These are phyloP conservation scores for Hippocampus mohnikei DNA, from an alignment of 2,113 vertebrate genomes.

Conservation along the genomic window DNA sequence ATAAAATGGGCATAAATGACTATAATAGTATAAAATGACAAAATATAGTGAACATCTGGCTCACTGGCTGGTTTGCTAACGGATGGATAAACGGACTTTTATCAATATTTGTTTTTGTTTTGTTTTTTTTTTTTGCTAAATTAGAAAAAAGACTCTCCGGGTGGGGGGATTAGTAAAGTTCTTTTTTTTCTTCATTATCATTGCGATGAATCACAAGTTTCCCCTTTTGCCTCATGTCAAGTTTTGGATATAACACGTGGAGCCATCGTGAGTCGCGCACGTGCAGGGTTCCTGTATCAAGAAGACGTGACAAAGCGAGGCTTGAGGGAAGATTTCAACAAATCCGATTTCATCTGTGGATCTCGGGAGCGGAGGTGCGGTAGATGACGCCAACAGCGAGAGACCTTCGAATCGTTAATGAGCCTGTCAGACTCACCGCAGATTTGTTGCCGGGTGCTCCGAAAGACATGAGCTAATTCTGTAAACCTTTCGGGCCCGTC, in stretches of 20 bases:
- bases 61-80: background rate
- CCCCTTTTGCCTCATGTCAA: background rate
- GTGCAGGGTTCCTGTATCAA: slow-evolving; percentile 36
- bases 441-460: slow-evolving; percentile 49
- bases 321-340: slow-evolving; percentile 33
- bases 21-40: slow-evolving; percentile 3
- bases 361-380: slow-evolving; percentile 57
- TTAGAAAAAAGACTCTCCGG: slow-evolving; percentile 1
- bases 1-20: slow-evolving; percentile 1
- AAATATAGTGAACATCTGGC: background rate
- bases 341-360: slow-evolving; percentile 30
- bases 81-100: background rate
- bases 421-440: slow-evolving; percentile 54
- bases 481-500: slow-evolving; percentile 36
- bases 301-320: slow-evolving; percentile 7
- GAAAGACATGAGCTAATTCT: slow-evolving; percentile 65
- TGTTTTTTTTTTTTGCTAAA: background rate
- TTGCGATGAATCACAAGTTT: background rate
- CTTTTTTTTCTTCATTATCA: slow-evolving; percentile 16
- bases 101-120: background rate
- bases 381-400: slow-evolving; percentile 36
- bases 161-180: slow-evolving; percentile 14
- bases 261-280: slow-evolving; percentile 12
- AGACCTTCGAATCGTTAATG: slow-evolving; percentile 56
- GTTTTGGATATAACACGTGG: slow-evolving; percentile 20